These are phyloP conservation scores for Rhynchophorus ferrugineus DNA, from an alignment of 1,140 invertebrate genomes.

Conservation along the genomic window DNA sequence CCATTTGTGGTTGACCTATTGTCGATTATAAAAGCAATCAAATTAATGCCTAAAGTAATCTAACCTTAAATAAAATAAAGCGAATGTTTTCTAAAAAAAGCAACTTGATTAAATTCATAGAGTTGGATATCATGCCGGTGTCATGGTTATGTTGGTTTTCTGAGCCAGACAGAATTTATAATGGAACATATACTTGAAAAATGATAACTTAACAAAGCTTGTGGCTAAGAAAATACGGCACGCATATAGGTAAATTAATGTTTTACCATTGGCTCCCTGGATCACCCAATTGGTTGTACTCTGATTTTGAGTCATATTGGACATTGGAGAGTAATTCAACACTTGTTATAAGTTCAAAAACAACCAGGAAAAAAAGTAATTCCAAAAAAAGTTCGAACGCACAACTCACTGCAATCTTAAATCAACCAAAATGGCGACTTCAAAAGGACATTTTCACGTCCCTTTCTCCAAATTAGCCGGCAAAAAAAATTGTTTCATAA, in stretches of 20 bases:
- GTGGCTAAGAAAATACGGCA: slow-evolving; percentile 22
- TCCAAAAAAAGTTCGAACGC: slow-evolving; percentile 19
- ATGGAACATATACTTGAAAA: too few species aligned
- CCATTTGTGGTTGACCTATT: slow-evolving; percentile 56
- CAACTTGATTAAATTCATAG: too few species aligned
- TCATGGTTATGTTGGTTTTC: background rate
- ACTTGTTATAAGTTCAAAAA: slow-evolving; percentile 13
- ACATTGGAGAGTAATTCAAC: slow-evolving; percentile 3
- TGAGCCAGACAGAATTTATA: too few species aligned
- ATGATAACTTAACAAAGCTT: slow-evolving; percentile 11
- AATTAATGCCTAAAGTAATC: slow-evolving; percentile 6
- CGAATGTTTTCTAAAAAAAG: background rate
- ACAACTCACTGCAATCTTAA: slow-evolving; percentile 16
- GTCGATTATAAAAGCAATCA: slow-evolving; percentile 20
- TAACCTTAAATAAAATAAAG: slow-evolving; percentile 1
- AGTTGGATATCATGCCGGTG: too few species aligned
- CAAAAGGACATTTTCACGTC: slow-evolving; percentile 42
- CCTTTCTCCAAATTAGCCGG: slow-evolving; percentile 13
- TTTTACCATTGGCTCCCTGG: slow-evolving; percentile 58
- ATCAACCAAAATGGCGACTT: slow-evolving; percentile 49
- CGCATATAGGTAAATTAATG: slow-evolving; percentile 37
- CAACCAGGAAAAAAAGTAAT: slow-evolving; percentile 1
- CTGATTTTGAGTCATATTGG: slow-evolving; percentile 51
- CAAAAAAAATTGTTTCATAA: slow-evolving; percentile 26
- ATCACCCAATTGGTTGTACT: slow-evolving; percentile 57